phyloP scores from a whole-genome alignment of 2,113 vertebrate genomes.

The Gnathonemus echidnorhynchus region DNA sequence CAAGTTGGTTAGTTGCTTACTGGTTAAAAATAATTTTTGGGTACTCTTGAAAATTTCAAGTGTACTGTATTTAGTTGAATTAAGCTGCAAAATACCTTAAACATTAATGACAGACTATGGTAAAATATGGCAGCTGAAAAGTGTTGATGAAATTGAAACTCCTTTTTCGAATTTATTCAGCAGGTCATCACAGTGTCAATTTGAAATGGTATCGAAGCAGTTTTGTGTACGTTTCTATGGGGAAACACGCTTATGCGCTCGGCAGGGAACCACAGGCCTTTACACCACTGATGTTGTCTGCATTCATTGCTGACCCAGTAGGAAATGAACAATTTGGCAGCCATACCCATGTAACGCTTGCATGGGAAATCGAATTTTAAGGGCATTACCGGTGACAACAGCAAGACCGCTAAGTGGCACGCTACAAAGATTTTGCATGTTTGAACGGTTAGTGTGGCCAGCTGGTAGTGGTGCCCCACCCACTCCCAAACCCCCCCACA shows the following conservation, averaged over 20 bases:
- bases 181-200: neutral
- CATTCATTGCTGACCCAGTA: neutral
- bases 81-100: neutral
- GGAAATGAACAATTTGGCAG: conserved; percentile 8
- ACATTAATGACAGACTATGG: neutral
- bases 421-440: neutral
- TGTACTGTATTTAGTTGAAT: neutral
- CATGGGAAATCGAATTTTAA: conserved; percentile 9
- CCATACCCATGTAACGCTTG: neutral
- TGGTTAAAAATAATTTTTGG: neutral
- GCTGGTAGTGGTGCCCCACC: neutral
- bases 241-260: neutral
- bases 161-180: neutral
- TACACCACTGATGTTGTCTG: neutral
- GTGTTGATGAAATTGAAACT: neutral
- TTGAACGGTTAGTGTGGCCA: neutral
- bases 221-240: neutral
- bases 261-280: neutral
- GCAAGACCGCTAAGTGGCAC: neutral
- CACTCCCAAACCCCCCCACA: neutral
- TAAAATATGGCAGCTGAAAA: neutral
- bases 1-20: neutral
- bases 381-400: neutral
- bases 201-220: too few species aligned
- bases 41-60: neutral